Evolutionary conservation across 2,888 invertebrate species (phyloP).

Genomic region (Nycteola revayana): DNA sequence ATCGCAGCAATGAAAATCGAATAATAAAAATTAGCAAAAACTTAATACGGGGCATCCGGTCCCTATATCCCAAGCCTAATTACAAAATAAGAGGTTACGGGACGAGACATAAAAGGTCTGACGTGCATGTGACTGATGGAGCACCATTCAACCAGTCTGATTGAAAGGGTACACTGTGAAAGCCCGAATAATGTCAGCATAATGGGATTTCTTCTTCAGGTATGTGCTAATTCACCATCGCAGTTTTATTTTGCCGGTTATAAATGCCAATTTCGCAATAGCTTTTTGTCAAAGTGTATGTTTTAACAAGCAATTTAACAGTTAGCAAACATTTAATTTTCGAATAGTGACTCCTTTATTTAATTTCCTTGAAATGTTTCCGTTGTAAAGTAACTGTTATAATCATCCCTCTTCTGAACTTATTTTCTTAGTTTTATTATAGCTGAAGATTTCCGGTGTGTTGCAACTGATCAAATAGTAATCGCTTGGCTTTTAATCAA

Average conservation of each 20-base stretch:
- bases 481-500: conserved; percentile 58
- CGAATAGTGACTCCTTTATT: too few species aligned
- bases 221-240: conserved; percentile 46
- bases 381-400: too few species aligned
- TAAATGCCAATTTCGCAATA: conserved; percentile 1
- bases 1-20: conserved; percentile 13
- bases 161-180: conserved; percentile 61
- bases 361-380: too few species aligned
- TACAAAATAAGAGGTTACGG: conserved; percentile 51
- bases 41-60: conserved; percentile 60
- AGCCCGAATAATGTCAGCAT: conserved; percentile 46
- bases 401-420: too few species aligned
- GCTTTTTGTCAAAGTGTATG: too few species aligned
- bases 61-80: conserved; percentile 63
- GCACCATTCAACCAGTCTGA: conserved; percentile 63
- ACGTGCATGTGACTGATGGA: conserved; percentile 60
- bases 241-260: conserved; percentile 13
- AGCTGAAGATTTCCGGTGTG: conserved; percentile 33
- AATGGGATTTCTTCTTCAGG: conserved; percentile 56
- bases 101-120: conserved; percentile 55
- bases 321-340: too few species aligned
- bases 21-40: conserved; percentile 42
- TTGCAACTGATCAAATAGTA: conserved; percentile 55
- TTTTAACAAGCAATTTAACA: too few species aligned
- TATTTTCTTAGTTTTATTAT: too few species aligned